These are phyloP conservation scores for Spinus pinus DNA, from an alignment of 2,797 vertebrate genomes.

Conservation along the genomic window DNA sequence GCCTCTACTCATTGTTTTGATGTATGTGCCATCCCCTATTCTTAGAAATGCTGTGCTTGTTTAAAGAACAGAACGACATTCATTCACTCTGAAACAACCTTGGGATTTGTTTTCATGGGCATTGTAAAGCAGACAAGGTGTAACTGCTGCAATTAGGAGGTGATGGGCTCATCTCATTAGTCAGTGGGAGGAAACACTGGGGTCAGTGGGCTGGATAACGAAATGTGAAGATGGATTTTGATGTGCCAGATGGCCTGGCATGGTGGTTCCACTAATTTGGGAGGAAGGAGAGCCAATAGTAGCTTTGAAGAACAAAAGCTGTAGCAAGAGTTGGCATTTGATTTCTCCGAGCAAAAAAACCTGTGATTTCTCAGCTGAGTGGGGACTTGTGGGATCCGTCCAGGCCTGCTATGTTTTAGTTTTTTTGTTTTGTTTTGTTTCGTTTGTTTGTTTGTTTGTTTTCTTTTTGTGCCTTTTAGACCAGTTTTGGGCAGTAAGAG, in stretches of 20 bases:
- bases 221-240: slow-evolving; percentile 25
- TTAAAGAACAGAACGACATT: not conserved
- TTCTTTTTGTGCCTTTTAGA: not conserved
- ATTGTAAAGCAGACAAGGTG: not conserved
- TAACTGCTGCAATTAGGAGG: slow-evolving; percentile 19
- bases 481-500: not conserved
- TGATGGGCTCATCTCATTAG: slow-evolving; percentile 30
- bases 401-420: not conserved
- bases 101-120: not conserved
- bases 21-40: not conserved
- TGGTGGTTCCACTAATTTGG: not conserved
- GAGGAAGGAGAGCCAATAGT: not conserved
- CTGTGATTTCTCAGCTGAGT: not conserved
- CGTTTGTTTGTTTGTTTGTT: not conserved
- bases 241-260: slow-evolving; percentile 21
- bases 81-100: not conserved
- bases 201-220: not conserved
- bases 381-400: not conserved
- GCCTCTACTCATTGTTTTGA: not conserved
- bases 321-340: not conserved
- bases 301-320: slow-evolving; percentile 2
- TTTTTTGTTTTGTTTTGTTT: not conserved
- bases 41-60: not conserved
- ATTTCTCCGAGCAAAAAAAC: not conserved
- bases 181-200: not conserved